Evolutionary conservation across 2,888 invertebrate species (phyloP), one percentile per base, ranked within the genome.

Genomic region (Limnephilus marmoratus): DNA sequence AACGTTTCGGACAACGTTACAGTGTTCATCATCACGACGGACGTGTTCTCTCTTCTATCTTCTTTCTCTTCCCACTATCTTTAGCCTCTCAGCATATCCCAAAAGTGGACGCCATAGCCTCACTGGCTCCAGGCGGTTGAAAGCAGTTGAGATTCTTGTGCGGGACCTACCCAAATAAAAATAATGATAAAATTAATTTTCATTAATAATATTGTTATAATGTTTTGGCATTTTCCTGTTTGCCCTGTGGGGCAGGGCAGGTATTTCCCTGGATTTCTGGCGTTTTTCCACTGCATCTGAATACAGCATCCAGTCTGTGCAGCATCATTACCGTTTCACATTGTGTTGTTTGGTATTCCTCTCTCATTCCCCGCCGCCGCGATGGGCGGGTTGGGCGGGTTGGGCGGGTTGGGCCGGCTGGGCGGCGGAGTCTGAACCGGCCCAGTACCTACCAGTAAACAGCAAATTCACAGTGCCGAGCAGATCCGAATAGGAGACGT

Each of bases 251-350:
- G 83, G 37, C 37, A 68, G 24, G 45, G 29, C 86, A 86, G 90
- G 90, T 82, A 81, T 49, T 53, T 41, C 81, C 53, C 82, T 31
- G 90, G 90, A 90, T 90, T 90, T 90, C 90, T 90, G 82, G 82
- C 88, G 88, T 89, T 89, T 87, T 89, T 89, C 88, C 88, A 89
- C 90, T 82, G 90, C 90, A 81, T 90, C 90, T 81, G 90, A 89
- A 89, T 89, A 80, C 88, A 29, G 88, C 68, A 89, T 37, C 88
- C 88, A 89, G 87, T 53, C 88, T 81, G 89, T 87, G 89, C 87
- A 88, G 91, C 91, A 89, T 91, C 91, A 91, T 91, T 91, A 91
- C 91, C 91, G 91, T 83, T 91, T 82, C 89, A 89, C 87, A 91
- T 91, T 91, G 91, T 91, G 91, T 89, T 85, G 91, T 82, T 91